Evolutionary conservation across 2,888 invertebrate genomes (phyloP).

Genomic region (Acronicta psi): DNA sequence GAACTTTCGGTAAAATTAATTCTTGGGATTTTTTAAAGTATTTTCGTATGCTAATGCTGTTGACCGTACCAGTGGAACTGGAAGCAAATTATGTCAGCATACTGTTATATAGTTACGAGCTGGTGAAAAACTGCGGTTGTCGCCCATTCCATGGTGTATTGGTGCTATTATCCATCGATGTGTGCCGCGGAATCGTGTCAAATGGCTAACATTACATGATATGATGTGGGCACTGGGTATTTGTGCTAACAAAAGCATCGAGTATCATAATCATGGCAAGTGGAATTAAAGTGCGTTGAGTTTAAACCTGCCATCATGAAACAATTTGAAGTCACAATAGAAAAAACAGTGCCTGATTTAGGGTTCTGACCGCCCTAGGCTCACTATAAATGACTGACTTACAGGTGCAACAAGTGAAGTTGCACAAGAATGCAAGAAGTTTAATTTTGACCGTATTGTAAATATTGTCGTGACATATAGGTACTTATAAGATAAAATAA

Average conservation of each 20-base stretch:
- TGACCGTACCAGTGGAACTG: slow-evolving; percentile 26
- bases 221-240: slow-evolving; percentile 18
- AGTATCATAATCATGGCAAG: slow-evolving; percentile 3
- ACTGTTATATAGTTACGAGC: slow-evolving; percentile 58
- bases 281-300: background rate
- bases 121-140: slow-evolving; percentile 52
- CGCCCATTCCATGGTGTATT: slow-evolving; percentile 51
- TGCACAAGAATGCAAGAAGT: too few species aligned
- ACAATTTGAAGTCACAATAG: too few species aligned
- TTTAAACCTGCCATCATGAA: too few species aligned
- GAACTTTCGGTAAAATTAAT: background rate
- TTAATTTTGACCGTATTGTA: too few species aligned
- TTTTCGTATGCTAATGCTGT: slow-evolving; percentile 23
- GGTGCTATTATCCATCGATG: slow-evolving; percentile 48
- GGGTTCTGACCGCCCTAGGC: too few species aligned
- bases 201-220: slow-evolving; percentile 40
- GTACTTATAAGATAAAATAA: too few species aligned
- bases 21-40: background rate
- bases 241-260: slow-evolving; percentile 6
- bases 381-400: too few species aligned
- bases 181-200: slow-evolving; percentile 44
- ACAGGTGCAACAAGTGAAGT: too few species aligned
- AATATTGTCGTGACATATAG: too few species aligned
- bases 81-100: slow-evolving; percentile 57
- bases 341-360: too few species aligned